Base-by-base conservation (phyloP, 2,113 vertebrate species). In the Rhodinocichla rosea region DNA sequence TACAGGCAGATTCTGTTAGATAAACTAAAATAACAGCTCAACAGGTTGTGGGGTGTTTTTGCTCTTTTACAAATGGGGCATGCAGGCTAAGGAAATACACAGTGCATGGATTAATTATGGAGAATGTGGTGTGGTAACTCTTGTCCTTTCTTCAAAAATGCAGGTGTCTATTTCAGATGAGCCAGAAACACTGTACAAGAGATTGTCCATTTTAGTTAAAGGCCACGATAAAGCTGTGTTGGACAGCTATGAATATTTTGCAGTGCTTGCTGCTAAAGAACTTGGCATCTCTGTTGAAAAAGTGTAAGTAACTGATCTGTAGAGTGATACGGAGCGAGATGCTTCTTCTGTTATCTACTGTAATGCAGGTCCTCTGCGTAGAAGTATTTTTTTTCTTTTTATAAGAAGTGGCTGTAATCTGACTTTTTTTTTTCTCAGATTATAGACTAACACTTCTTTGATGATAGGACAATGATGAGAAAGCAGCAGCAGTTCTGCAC, bases 161-260 rank as follows among this genome's bases (percentile, higher is more conserved):
- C 96, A 99, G 99, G 96, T 99, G 67, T 98, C 98, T 4, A 40
- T 98, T 94, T 99, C 98, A 87, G 98, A 99, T 33, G 99, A 99
- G 79, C 98, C 98, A 13, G 99, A 99, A 95, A 94, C 84, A 1
- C 97, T 99, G 45, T 99, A 99, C 92, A 99, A 99, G 97, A 99
- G 97, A 76, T 90, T 99, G 82, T 98, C 98, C 1, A 96, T 99
- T 94, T 93, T 99, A 96, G 98, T 99, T 76, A 99, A 99, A 98
- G 98, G 98, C 83, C 99, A 99, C 0, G 99, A 99, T 97, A 98
- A 89, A 80, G 94, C 99, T 9, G 99, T 99, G 35, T 94, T 99
- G 97, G 98, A 99, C 96, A 99, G 99, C 96, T 99, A 99, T 18
- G 98, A 99, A 86, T 99, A 98, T 87, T 99, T 99, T 71, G 98